These are phyloP conservation scores for Wiebesia pumilae DNA, from an alignment of 1,140 invertebrate species.

Conservation along the genomic window DNA sequence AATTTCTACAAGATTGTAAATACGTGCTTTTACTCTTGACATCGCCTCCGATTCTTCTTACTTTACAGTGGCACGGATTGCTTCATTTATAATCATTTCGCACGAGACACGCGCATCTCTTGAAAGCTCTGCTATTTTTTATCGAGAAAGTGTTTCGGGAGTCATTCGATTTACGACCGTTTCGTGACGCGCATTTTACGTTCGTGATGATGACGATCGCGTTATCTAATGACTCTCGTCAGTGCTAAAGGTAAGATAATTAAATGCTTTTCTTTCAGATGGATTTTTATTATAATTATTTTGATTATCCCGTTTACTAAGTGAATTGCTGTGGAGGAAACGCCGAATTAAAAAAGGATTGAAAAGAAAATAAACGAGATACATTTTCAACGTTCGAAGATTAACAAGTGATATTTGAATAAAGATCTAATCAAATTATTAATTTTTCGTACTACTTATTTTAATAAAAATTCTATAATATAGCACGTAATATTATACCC, in stretches of 20 bases:
- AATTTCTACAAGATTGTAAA: slow-evolving; percentile 16
- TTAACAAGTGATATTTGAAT: too few species aligned
- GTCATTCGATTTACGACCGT: slow-evolving; percentile 53
- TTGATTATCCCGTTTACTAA: background rate
- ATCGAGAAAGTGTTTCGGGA: slow-evolving; percentile 40
- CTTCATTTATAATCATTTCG: slow-evolving; percentile 74
- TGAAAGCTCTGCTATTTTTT: slow-evolving; percentile 60
- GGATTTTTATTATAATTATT: background rate
- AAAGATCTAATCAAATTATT: too few species aligned
- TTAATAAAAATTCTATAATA: too few species aligned
- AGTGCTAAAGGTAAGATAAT: background rate
- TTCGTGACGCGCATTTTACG: slow-evolving; percentile 30
- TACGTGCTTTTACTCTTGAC: slow-evolving; percentile 58
- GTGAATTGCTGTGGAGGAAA: background rate
- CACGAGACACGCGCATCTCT: slow-evolving; percentile 31
- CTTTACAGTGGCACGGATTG: slow-evolving; percentile 64
- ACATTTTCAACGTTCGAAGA: too few species aligned
- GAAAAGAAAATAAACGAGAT: too few species aligned
- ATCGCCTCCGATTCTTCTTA: slow-evolving; percentile 61
- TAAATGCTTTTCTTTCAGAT: background rate
- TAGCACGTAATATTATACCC: too few species aligned
- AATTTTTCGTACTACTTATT: too few species aligned
- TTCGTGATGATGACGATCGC: background rate
- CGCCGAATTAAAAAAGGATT: too few species aligned
- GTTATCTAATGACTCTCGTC: background rate